A percentile compares a stretch with the other conserved stretches of the same genome.
phyloP scores from a whole-genome alignment of 2,113 vertebrate species.

The Bos javanicus region DNA sequence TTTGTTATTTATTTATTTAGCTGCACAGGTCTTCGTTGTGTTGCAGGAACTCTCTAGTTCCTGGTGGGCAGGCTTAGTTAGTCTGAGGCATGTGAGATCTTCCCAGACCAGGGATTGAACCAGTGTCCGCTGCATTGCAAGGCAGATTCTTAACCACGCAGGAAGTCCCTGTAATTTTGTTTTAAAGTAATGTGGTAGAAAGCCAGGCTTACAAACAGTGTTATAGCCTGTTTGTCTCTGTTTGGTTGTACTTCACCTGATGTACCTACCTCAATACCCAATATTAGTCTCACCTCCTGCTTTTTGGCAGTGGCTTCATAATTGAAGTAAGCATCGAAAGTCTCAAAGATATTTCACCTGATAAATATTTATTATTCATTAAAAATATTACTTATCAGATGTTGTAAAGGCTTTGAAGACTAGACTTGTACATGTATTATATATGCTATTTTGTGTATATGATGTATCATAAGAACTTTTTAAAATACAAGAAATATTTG shows the following conservation, averaged over 20 bases:
- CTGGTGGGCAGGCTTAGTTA: background rate
- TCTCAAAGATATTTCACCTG: constrained; percentile 21
- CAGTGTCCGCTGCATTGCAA: background rate
- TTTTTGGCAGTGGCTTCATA: background rate
- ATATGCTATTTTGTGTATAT: background rate
- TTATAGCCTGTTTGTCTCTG: background rate
- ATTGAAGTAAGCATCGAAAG: background rate
- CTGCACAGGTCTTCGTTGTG: background rate
- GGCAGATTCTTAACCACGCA: background rate
- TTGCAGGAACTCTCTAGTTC: background rate
- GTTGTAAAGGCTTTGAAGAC: background rate
- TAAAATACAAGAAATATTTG: constrained; percentile 15
- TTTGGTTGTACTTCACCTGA: background rate
- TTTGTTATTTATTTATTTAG: background rate
- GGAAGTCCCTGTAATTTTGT: background rate
- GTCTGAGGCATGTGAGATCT: background rate
- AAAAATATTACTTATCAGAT: background rate
- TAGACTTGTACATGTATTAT: background rate
- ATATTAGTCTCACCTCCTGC: background rate
- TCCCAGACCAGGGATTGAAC: background rate
- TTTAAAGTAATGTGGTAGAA: constrained; percentile 11
- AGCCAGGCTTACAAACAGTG: background rate
- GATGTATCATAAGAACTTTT: background rate
- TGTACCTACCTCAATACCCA: background rate
- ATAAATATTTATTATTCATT: constrained; percentile 34